These are phyloP conservation scores for Cheilosia impressa DNA, from an alignment of 2,888 invertebrate genomes.

Conservation along the genomic window DNA sequence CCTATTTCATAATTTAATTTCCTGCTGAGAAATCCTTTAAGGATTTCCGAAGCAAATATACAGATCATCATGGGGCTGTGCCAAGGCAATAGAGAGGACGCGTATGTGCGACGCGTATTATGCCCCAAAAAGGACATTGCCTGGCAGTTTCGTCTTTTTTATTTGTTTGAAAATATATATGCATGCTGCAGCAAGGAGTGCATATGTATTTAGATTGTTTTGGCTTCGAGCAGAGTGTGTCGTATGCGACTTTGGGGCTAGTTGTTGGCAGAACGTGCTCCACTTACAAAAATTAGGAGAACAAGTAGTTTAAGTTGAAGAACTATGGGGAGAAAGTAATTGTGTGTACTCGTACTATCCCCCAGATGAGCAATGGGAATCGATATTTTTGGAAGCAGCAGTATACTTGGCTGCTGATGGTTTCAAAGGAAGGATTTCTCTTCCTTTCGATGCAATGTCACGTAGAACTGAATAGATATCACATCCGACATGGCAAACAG, in stretches of 20 bases:
- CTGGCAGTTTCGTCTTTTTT: neutral
- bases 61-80: conserved; percentile 25
- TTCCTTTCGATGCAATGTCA: conserved; percentile 33
- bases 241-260: neutral
- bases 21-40: conserved; percentile 47
- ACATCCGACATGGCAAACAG: conserved; percentile 28
- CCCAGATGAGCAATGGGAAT: conserved; percentile 6
- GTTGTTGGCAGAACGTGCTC: conserved; percentile 27
- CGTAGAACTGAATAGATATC: conserved; percentile 29
- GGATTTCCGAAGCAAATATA: conserved; percentile 50
- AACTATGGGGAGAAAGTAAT: neutral
- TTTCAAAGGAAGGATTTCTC: neutral
- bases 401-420: neutral
- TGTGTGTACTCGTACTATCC: conserved; percentile 3
- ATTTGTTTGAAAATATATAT: conserved; percentile 11
- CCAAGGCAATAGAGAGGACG: neutral
- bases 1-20: conserved; percentile 62
- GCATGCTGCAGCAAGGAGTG: conserved; percentile 9
- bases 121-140: neutral
- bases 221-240: neutral
- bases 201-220: conserved; percentile 7
- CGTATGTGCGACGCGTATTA: neutral
- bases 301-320: neutral
- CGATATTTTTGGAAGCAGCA: conserved; percentile 4
- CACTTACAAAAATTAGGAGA: conserved; percentile 25